Conservation (phyloP, 2,797 vertebrate genomes). For the Okamejei kenojei region DNA sequence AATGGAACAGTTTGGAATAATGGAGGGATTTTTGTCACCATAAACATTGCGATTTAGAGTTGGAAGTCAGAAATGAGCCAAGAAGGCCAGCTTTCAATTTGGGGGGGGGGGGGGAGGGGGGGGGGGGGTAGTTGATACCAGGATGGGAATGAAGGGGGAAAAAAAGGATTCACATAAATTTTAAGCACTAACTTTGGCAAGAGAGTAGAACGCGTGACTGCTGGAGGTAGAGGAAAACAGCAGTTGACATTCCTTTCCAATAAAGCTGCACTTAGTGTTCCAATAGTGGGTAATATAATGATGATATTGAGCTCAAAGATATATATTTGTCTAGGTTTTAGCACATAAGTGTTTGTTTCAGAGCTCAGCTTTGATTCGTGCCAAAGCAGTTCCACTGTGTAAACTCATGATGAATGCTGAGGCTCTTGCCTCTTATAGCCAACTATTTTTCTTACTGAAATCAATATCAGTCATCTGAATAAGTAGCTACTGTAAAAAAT, state of each 20-base stretch:
- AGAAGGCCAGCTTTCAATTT: neutral
- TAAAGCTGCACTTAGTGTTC: neutral
- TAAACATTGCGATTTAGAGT: neutral
- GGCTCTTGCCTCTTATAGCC: neutral
- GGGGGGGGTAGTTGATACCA: neutral
- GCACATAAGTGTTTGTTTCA: neutral
- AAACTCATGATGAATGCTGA: neutral
- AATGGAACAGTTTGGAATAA: neutral
- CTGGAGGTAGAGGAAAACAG: neutral
- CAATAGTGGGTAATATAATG: constrained; percentile 8
- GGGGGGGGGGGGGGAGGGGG: no score
- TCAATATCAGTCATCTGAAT: constrained; percentile 31
- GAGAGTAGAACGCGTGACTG: neutral
- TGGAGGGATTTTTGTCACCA: no score
- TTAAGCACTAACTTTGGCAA: neutral
- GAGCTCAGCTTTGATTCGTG: neutral
- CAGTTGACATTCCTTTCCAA: neutral
- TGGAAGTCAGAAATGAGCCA: neutral
- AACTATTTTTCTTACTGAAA: constrained; percentile 24
- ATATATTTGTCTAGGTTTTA: constrained; percentile 21
- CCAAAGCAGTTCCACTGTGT: constrained; percentile 21
- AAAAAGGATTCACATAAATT: neutral
- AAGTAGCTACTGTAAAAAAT: constrained; percentile 18
- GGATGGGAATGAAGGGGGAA: neutral
- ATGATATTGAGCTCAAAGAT: constrained; percentile 29